These are phyloP conservation scores for Trachelus iudaicus DNA, from an alignment of 2,888 invertebrate species.

Conservation along the genomic window DNA sequence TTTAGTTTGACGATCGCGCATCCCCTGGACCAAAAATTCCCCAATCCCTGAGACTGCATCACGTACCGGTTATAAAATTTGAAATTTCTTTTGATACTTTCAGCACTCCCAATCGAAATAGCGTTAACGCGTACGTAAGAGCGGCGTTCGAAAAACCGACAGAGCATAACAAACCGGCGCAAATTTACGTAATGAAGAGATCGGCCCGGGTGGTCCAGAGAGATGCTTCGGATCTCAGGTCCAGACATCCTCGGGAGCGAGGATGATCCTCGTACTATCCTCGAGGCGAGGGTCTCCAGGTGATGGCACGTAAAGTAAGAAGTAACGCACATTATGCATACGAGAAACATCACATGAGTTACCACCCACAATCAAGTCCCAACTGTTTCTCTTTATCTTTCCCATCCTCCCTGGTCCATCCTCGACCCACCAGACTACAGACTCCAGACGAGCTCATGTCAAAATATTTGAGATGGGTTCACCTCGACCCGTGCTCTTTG, in stretches of 20 bases:
- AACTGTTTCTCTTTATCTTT: constrained; percentile 5
- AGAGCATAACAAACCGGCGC: not conserved
- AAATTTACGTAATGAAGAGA: constrained; percentile 41
- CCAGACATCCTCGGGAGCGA: constrained; percentile 5
- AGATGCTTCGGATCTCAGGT: constrained; percentile 2
- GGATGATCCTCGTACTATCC: constrained; percentile 8
- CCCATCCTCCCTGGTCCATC: not conserved
- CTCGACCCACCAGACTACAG: not conserved
- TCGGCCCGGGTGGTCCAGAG: constrained; percentile 50
- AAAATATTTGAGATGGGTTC: constrained; percentile 51
- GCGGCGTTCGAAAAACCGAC: not conserved
- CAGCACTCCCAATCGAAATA: not conserved
- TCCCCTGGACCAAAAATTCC: not conserved
- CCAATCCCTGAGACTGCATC: rapidly evolving
- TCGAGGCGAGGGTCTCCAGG: constrained; percentile 1
- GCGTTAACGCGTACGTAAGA: not conserved
- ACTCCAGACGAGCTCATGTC: constrained; percentile 32
- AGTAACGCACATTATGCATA: constrained; percentile 28
- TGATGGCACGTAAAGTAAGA: constrained; percentile 25
- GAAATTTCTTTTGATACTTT: not conserved
- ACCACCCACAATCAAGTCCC: constrained; percentile 34
- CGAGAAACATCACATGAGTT: constrained; percentile 15
- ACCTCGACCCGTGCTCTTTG: constrained; percentile 17
- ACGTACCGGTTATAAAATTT: not conserved
- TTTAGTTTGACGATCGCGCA: not conserved